A percentile compares a stretch with the other conserved stretches of the same genome.
phyloP scores from a whole-genome alignment of 2,888 invertebrate genomes.

The Timema podura region DNA sequence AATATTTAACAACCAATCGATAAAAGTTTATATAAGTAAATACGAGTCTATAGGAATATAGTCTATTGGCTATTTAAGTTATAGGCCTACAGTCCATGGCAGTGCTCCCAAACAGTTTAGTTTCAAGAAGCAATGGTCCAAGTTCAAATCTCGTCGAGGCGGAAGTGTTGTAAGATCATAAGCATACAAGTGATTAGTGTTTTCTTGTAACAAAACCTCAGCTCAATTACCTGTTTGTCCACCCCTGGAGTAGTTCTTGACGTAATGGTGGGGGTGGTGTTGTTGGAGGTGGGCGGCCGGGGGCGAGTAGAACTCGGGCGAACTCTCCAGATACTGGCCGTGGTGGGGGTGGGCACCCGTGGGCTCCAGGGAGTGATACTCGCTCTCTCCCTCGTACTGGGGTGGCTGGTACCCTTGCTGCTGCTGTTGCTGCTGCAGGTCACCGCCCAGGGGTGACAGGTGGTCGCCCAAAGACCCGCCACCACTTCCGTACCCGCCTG shows the following conservation, averaged over 20 bases:
- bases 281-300: constrained; percentile 52
- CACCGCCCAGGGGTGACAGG: constrained; percentile 38
- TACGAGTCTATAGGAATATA: no score
- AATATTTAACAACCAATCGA: no score
- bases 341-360: constrained; percentile 49
- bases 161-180: no score
- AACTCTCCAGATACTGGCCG: constrained; percentile 59
- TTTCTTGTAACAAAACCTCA: no score
- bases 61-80: no score
- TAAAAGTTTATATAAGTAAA: no score
- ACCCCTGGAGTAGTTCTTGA: constrained; percentile 70
- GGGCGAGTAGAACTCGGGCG: constrained; percentile 70
- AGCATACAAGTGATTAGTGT: no score
- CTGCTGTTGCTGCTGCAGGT: constrained; percentile 38
- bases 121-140: no score
- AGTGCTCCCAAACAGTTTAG: no score
- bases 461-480: constrained; percentile 36
- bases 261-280: constrained; percentile 68
- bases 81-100: no score
- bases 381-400: constrained; percentile 51
- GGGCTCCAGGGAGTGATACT: constrained; percentile 52
- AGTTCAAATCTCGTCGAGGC: no score
- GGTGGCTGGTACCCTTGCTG: constrained; percentile 41
- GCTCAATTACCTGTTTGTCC: constrained; percentile 35
- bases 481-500: constrained; percentile 36